These are phyloP conservation scores for Podiceps cristatus DNA, from an alignment of 2,113 vertebrate genomes.

Conservation along the genomic window DNA sequence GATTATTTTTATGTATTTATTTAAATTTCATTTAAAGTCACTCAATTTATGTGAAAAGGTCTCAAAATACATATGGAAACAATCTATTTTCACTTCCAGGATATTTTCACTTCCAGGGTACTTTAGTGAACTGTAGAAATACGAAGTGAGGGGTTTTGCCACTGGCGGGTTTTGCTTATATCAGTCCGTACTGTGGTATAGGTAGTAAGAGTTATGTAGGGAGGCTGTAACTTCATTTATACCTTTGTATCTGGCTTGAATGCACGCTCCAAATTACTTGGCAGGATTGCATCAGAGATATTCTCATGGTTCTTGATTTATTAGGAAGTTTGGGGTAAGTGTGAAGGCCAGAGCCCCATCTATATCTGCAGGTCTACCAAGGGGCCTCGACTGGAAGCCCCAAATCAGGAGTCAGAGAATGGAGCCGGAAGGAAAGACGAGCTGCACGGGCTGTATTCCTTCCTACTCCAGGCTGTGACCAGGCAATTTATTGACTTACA, in stretches of 20 bases:
- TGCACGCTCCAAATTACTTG: not conserved
- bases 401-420: not conserved
- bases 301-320: not conserved
- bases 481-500: not conserved
- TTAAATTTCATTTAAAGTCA: not conserved
- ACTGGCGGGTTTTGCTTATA: not conserved
- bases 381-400: not conserved
- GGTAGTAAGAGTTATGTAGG: rapidly evolving
- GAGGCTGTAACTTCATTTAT: not conserved
- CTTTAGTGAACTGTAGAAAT: not conserved
- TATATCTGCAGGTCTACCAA: not conserved
- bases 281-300: not conserved
- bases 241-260: not conserved
- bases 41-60: not conserved
- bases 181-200: not conserved
- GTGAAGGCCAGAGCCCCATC: not conserved
- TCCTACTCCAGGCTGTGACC: not conserved
- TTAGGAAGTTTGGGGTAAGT: not conserved
- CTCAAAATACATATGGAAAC: not conserved
- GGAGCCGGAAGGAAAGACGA: not conserved
- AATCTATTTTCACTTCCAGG: not conserved
- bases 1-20: not conserved
- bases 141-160: not conserved
- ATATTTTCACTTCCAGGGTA: not conserved
- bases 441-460: not conserved